These are phyloP conservation scores for Hyphantria cunea DNA, from an alignment of 1,140 invertebrate genomes.

Conservation along the genomic window DNA sequence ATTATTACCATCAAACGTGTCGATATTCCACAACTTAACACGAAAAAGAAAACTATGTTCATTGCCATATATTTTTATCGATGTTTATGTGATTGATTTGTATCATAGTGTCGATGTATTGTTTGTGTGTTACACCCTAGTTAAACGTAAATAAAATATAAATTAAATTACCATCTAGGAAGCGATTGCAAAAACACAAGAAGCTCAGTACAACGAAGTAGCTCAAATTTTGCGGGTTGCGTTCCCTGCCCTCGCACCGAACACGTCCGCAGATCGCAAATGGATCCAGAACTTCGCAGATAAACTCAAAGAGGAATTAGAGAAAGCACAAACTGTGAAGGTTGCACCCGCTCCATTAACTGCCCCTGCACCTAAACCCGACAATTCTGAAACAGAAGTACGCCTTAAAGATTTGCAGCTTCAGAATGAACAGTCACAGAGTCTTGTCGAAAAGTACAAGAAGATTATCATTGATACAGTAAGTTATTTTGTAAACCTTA, in stretches of 20 bases:
- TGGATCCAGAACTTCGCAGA: constrained; percentile 83
- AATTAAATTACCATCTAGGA: constrained; percentile 57
- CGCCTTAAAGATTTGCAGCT: constrained; percentile 58
- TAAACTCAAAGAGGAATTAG: constrained; percentile 63
- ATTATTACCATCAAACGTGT: no score
- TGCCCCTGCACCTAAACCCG: neutral
- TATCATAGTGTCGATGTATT: neutral
- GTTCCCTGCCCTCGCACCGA: constrained; percentile 83
- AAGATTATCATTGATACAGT: constrained; percentile 89
- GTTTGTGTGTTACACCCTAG: no score
- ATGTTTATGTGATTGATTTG: neutral
- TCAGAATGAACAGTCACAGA: constrained; percentile 85
- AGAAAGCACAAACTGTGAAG: constrained; percentile 38
- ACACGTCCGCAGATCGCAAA: constrained; percentile 66
- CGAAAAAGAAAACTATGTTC: no score
- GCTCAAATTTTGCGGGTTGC: constrained; percentile 83
- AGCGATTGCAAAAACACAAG: constrained; percentile 74
- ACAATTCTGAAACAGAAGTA: constrained; percentile 32
- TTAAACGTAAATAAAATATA: no score
- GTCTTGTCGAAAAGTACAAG: constrained; percentile 87
- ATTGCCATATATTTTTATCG: neutral
- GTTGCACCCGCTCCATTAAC: neutral
- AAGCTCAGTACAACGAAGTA: constrained; percentile 82
- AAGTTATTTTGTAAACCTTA: constrained; percentile 33
- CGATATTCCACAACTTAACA: no score